Evolutionary conservation across 2,888 invertebrate genomes (phyloP).

Genomic region (Sarcophaga subvicina): DNA sequence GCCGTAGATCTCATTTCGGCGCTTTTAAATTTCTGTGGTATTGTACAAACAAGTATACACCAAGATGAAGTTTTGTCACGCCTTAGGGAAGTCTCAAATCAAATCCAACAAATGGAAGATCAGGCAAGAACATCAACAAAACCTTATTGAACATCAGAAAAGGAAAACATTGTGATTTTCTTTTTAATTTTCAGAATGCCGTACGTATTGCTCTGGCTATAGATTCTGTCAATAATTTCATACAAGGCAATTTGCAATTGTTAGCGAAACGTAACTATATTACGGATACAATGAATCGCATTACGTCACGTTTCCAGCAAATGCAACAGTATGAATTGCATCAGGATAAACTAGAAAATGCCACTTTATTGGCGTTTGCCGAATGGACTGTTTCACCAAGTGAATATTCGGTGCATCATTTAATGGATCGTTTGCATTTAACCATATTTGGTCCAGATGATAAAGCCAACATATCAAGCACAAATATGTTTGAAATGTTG

Average conservation of each 20-base stretch:
- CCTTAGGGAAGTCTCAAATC: constrained; percentile 80
- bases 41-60: constrained; percentile 83
- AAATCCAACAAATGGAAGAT: constrained; percentile 81
- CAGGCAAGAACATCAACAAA: constrained; percentile 72
- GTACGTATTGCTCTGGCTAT: constrained; percentile 78
- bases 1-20: constrained; percentile 84
- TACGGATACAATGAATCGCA: constrained; percentile 84
- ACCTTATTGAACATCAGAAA: not conserved
- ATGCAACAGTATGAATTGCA: constrained; percentile 85
- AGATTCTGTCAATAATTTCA: constrained; percentile 77
- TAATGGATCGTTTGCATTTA: constrained; percentile 86
- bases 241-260: constrained; percentile 82
- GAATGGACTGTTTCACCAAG: constrained; percentile 87
- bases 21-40: constrained; percentile 85
- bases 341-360: constrained; percentile 84
- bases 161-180: not conserved
- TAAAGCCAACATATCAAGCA: constrained; percentile 68
- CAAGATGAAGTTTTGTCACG: constrained; percentile 85
- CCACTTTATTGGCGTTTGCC: constrained; percentile 88
- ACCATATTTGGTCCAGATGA: constrained; percentile 83
- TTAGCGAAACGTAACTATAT: constrained; percentile 86
- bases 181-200: constrained; percentile 73
- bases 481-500: constrained; percentile 74
- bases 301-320: constrained; percentile 84
- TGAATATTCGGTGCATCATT: constrained; percentile 85